Evolutionary conservation across 1,140 invertebrate species (phyloP).

Genomic region (Zophobas morio): DNA sequence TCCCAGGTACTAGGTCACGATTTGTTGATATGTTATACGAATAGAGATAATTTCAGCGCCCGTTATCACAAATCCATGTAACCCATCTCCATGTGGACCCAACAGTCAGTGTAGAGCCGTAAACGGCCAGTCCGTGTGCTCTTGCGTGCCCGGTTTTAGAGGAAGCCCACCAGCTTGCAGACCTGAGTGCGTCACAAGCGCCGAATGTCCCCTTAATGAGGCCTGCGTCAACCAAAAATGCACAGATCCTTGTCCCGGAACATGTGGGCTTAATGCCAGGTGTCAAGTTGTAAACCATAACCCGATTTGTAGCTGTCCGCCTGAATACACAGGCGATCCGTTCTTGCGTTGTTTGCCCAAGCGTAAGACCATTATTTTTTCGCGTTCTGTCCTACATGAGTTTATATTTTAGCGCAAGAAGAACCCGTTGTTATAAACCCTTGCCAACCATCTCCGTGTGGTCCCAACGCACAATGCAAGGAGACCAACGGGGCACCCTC

Average conservation of each 20-base stretch:
- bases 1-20: slow-evolving; percentile 54
- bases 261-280: slow-evolving; percentile 85
- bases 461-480: slow-evolving; percentile 80
- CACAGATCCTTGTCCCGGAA: slow-evolving; percentile 82
- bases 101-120: slow-evolving; percentile 86
- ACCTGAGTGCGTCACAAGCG: slow-evolving; percentile 77
- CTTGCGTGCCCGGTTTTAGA: slow-evolving; percentile 79
- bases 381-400: no score
- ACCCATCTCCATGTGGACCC: slow-evolving; percentile 86
- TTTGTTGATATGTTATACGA: not conserved
- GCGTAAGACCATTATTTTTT: slow-evolving; percentile 56
- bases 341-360: slow-evolving; percentile 76
- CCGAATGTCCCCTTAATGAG: slow-evolving; percentile 74
- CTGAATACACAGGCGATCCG: slow-evolving; percentile 86
- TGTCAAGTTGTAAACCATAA: slow-evolving; percentile 79
- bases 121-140: slow-evolving; percentile 85
- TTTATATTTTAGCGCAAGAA: slow-evolving; percentile 63
- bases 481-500: slow-evolving; percentile 73
- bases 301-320: slow-evolving; percentile 83
- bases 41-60: slow-evolving; percentile 61
- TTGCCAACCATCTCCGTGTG: slow-evolving; percentile 79
- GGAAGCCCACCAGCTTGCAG: slow-evolving; percentile 77
- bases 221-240: slow-evolving; percentile 81
- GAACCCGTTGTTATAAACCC: slow-evolving; percentile 71
- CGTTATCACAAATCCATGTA: slow-evolving; percentile 77